Conservation (phyloP, 2,888 invertebrate genomes). For the Platycnemis pennipes region DNA sequence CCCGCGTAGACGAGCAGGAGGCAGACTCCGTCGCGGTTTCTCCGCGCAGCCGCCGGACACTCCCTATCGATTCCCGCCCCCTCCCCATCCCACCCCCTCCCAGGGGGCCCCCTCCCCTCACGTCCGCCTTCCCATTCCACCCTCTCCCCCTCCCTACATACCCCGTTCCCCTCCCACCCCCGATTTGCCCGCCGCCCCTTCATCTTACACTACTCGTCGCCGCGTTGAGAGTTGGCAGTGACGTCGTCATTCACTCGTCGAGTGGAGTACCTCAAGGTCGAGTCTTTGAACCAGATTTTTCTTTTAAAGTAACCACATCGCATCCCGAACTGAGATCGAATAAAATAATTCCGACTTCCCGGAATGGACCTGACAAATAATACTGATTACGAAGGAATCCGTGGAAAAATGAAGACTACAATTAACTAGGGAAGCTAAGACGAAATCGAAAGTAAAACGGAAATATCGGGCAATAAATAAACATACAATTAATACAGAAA, state of each 20-base stretch:
- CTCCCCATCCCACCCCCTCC: too few relatives aligned
- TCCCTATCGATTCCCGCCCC: constrained; percentile 46
- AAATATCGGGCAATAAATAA: too few relatives aligned
- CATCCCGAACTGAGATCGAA: background rate
- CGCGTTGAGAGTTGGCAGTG: background rate
- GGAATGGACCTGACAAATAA: background rate
- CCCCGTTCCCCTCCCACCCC: background rate
- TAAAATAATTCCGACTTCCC: background rate
- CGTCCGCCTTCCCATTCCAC: background rate
- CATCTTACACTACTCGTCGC: background rate
- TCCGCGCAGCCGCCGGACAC: constrained; percentile 33
- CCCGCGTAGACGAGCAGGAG: background rate
- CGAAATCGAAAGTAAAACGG: too few relatives aligned
- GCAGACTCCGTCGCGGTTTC: background rate
- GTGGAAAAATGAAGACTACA: background rate
- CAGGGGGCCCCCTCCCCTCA: too few relatives aligned
- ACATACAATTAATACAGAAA: too few relatives aligned
- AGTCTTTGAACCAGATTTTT: constrained; percentile 8
- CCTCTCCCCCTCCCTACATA: background rate
- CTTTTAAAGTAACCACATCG: background rate
- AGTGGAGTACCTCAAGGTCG: constrained; percentile 1
- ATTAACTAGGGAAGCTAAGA: background rate
- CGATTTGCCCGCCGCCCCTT: background rate
- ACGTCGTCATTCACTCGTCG: background rate
- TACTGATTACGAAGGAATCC: too few relatives aligned